Base-by-base conservation (phyloP, 2,797 vertebrate genomes). In the Hylomyscus alleni region DNA sequence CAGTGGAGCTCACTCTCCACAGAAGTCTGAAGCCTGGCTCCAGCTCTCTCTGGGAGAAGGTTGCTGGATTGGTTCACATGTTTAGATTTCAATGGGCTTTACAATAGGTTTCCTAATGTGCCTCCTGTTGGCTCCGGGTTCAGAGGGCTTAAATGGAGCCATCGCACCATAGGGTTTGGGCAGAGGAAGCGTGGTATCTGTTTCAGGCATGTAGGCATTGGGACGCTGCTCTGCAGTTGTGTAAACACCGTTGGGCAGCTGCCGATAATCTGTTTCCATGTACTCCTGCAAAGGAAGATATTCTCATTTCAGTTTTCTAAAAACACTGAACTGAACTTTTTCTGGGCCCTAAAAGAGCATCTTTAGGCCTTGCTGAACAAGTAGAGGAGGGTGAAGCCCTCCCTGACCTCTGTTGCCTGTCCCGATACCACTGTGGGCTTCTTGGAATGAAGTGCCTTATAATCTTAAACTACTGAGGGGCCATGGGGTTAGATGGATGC, bases 141-240 rank as follows among this genome's bases (percentile, higher is more conserved):
- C 98, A 0, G 95, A 97, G 34, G 99, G 99, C 90, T 99, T 99
- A 98, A 99, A 99, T 10, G 99, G 99, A 96, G 99, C 98, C 96
- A 98, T 96, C 17, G 98, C 98, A 0, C 99, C 98, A 0, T 99
- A 99, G 0, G 99, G 99, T 97, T 97, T 99, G 1, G 99, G 99
- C 91, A 99, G 75, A 0, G 99, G 99, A 44, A 99, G 99, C 0
- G n/a, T 34, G 72, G 96, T 98, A 0, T 97, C 97, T 11, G 97
- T 96, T 0, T 98, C 90, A 0, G 99, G 99, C 92, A 99, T 96
- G 94, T 99, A 99, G 17, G 99, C 98, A 0, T 97, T 98, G 13
- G 99, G 99, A 5, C 99, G 99, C 5, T 94, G 95, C 77, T 99
- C 98, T 0, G 99, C 99, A 0, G 99, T 99, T 0, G 98, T 99